These are phyloP conservation scores for Hippocampus mohnikei DNA, from an alignment of 2,113 vertebrate genomes.

Conservation along the genomic window DNA sequence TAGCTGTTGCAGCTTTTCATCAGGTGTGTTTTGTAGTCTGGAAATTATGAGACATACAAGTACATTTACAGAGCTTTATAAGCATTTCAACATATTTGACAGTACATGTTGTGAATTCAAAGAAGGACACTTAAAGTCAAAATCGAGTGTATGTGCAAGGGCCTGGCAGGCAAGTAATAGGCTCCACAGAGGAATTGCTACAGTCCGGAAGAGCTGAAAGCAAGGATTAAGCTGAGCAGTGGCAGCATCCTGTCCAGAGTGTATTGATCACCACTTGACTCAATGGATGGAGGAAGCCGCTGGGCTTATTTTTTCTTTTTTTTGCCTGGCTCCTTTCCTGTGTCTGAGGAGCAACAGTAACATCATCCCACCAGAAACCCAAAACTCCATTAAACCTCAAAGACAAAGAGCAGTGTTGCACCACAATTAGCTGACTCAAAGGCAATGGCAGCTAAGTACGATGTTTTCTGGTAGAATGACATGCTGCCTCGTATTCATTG, in stretches of 20 bases:
- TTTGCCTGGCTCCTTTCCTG: conserved; percentile 50
- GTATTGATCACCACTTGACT: conserved; percentile 65
- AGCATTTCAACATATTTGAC: not conserved
- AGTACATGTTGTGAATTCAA: not conserved
- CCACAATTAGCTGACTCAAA: conserved; percentile 35
- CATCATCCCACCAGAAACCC: conserved; percentile 50
- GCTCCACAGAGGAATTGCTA: conserved; percentile 39
- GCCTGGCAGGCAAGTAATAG: conserved; percentile 36
- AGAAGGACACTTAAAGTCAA: not conserved
- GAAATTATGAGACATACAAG: not conserved
- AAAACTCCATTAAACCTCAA: conserved; percentile 38
- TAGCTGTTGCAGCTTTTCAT: too few species aligned
- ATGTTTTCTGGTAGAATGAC: conserved; percentile 33
- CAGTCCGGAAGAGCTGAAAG: conserved; percentile 61
- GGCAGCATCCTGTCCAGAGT: conserved; percentile 52
- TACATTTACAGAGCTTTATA: not conserved
- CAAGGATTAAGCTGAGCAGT: conserved; percentile 54
- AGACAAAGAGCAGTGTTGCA: conserved; percentile 32
- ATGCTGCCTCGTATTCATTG: conserved; percentile 23
- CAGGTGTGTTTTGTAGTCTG: too few species aligned
- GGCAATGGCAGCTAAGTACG: conserved; percentile 15
- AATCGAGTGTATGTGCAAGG: conserved; percentile 4
- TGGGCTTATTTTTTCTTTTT: conserved; percentile 39
- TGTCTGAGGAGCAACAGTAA: conserved; percentile 50
- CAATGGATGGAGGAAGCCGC: conserved; percentile 55